Percentiles rank a stretch among this genome's conserved stretches.
These are phyloP conservation scores for Rhinoraja longicauda DNA, from an alignment of 2,797 vertebrate species.

Conservation along the genomic window DNA sequence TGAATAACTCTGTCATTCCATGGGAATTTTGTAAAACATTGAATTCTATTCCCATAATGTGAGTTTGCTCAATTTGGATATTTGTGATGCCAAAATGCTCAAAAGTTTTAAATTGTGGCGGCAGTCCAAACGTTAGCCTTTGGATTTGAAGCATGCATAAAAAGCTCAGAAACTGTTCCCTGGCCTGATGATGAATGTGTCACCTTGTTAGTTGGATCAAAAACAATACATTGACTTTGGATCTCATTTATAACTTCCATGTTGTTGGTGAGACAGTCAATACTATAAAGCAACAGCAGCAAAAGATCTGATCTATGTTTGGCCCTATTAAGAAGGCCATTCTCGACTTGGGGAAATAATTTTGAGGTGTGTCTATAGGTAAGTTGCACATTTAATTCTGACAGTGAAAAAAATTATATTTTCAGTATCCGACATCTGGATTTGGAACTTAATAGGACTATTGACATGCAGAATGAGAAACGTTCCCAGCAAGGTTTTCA, in stretches of 20 bases:
- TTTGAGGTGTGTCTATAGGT: not conserved
- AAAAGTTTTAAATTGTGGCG: not conserved
- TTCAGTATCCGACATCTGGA: not conserved
- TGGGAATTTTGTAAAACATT: not conserved
- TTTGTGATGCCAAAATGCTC: not conserved
- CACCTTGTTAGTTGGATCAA: not conserved
- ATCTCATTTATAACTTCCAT: not conserved
- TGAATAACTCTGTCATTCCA: too few relatives aligned
- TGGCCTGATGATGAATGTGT: not conserved
- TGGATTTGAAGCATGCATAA: not conserved
- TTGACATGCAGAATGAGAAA: not conserved
- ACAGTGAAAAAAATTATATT: not conserved
- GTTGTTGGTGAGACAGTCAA: too few relatives aligned
- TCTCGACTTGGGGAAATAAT: not conserved
- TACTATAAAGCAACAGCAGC: too few relatives aligned
- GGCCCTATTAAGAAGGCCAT: not conserved
- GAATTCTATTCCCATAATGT: not conserved
- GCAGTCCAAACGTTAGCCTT: not conserved
- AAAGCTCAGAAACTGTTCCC: not conserved
- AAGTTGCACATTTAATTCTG: constrained; percentile 1
- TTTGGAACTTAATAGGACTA: not conserved
- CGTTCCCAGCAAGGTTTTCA: not conserved
- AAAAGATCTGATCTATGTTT: not conserved
- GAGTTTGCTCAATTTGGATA: not conserved
- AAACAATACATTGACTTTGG: not conserved